These are phyloP conservation scores for Cepphus grylle DNA, from an alignment of 2,113 vertebrate genomes.

Conservation along the genomic window DNA sequence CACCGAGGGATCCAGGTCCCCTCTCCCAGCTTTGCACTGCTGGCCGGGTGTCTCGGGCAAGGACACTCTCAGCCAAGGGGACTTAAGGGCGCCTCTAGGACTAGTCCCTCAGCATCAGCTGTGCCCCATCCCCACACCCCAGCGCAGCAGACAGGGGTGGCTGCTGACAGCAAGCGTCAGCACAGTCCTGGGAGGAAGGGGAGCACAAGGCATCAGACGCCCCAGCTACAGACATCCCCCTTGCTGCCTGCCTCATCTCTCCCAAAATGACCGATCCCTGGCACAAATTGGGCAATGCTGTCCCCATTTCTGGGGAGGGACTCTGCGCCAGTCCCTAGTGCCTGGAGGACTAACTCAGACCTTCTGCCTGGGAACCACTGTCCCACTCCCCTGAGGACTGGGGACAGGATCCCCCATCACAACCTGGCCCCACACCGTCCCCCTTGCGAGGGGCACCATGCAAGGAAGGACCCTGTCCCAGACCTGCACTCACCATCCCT, in stretches of 20 bases:
- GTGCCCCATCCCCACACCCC: not conserved
- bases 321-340: not conserved
- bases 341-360: not conserved
- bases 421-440: not conserved
- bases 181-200: not conserved
- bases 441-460: rapidly evolving
- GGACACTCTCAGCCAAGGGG: not conserved
- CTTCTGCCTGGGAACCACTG: not conserved
- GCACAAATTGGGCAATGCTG: rapidly evolving
- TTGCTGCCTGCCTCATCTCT: not conserved
- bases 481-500: conserved; percentile 8
- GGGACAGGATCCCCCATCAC: not conserved
- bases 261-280: not conserved
- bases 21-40: not conserved
- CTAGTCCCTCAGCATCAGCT: not conserved
- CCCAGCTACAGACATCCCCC: not conserved
- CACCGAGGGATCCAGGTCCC: not conserved
- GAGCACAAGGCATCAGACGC: not conserved
- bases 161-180: not conserved
- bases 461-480: not conserved
- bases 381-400: not conserved
- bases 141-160: not conserved
- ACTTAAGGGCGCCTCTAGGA: not conserved
- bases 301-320: not conserved
- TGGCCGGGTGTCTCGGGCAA: not conserved